Evolutionary conservation across 2,797 vertebrate genomes (phyloP).

Genomic region (Harpagifer antarcticus): DNA sequence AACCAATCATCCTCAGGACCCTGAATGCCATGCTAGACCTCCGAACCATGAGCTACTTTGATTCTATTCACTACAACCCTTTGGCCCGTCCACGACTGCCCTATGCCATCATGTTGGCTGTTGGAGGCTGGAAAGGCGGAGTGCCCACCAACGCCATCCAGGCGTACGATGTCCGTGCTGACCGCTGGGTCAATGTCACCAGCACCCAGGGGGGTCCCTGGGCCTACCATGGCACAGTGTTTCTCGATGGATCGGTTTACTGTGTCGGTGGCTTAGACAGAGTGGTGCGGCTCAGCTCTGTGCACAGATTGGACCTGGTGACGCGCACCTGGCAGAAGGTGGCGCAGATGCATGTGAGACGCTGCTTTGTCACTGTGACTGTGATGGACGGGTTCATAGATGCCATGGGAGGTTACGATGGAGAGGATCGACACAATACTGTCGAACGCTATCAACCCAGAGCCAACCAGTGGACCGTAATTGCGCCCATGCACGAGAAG

Average conservation of each 20-base stretch:
- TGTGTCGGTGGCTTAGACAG: constrained; percentile 83
- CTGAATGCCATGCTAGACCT: constrained; percentile 75
- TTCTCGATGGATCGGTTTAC: constrained; percentile 71
- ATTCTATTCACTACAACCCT: constrained; percentile 55
- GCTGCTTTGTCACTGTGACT: constrained; percentile 87
- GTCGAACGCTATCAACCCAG: constrained; percentile 86
- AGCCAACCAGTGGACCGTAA: constrained; percentile 88
- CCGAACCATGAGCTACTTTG: constrained; percentile 17
- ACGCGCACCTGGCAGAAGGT: constrained; percentile 86
- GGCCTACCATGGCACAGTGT: constrained; percentile 84
- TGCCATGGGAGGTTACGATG: constrained; percentile 88
- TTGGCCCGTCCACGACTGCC: constrained; percentile 84
- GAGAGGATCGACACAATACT: constrained; percentile 80
- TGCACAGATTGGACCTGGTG: constrained; percentile 83
- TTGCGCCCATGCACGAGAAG: constrained; percentile 84
- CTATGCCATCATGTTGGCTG: constrained; percentile 83
- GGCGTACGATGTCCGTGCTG: constrained; percentile 79
- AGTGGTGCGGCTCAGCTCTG: constrained; percentile 80
- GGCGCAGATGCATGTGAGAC: constrained; percentile 85
- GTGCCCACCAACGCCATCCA: constrained; percentile 84
- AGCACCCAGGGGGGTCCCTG: constrained; percentile 73
- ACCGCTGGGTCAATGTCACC: constrained; percentile 84
- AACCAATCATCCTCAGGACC: constrained; percentile 76
- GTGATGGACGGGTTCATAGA: constrained; percentile 85
- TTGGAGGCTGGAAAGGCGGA: constrained; percentile 85